Conservation (phyloP, 2,888 invertebrate species). For the Prosapia bicincta region DNA sequence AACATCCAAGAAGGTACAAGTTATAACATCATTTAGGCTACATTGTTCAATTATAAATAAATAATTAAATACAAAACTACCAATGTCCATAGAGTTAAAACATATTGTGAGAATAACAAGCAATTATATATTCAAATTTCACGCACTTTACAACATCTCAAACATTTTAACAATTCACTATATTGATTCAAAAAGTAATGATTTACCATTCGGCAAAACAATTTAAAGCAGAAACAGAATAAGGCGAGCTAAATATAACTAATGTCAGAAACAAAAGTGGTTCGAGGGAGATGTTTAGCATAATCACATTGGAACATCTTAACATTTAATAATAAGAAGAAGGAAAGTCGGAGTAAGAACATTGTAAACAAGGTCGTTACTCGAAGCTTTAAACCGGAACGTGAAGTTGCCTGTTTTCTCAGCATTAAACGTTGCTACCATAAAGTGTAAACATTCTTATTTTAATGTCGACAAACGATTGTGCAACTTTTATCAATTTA, state of each 20-base stretch:
- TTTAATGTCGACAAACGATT: not conserved
- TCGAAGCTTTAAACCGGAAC: not conserved
- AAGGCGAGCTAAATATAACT: not conserved
- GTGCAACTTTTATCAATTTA: not conserved
- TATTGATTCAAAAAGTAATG: too few species aligned
- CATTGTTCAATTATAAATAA: too few species aligned
- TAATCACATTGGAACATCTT: not conserved
- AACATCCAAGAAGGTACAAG: too few species aligned
- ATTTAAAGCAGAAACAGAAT: not conserved
- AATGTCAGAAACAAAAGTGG: not conserved
- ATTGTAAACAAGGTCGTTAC: conserved; percentile 2
- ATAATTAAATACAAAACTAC: too few species aligned
- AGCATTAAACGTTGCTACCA: not conserved
- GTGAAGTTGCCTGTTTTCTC: not conserved
- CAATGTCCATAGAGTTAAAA: too few species aligned
- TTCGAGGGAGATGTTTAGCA: not conserved
- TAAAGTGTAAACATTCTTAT: not conserved
- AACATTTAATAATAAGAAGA: not conserved
- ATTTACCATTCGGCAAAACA: too few species aligned
- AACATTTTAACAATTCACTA: too few species aligned
- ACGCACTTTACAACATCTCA: too few species aligned
- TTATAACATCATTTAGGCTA: too few species aligned
- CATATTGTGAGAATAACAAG: too few species aligned
- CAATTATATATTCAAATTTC: too few species aligned
- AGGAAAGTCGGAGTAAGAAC: not conserved